Evolutionary conservation across 2,797 vertebrate genomes (phyloP), one percentile per base, ranked within the genome.

Genomic region (Cetoscarus ocellatus): DNA sequence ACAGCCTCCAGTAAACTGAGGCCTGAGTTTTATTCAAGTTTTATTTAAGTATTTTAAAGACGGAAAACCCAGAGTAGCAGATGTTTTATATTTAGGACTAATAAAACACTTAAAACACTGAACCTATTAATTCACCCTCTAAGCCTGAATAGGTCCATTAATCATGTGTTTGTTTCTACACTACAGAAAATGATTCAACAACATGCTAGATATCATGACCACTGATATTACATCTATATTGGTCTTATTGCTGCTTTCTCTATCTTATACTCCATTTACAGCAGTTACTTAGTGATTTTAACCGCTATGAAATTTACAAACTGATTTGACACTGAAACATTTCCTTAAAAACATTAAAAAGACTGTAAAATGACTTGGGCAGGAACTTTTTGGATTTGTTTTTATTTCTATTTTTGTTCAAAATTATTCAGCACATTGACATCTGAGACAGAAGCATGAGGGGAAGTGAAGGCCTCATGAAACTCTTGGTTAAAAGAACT

Each of bases 381-480:
- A n/a, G n/a, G n/a, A 19, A 34, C 57, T 62, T 69, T 40, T 49
- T 57, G 40, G 13, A 52, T 44, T 40, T 51, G 60, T 39, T 36
- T 73, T 40, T 19, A n/a, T n/a, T n/a, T n/a, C n/a, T 27, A 19
- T 3, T 2, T 3, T 14, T 34, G 38, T 40, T 48, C 15, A 5
- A 75, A 78, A 76, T 76, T 9, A 70, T 53, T 63, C 61, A 68
- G 65, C 59, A 63, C 42, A 77, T 67, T 55, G 47, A 75, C 7
- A 1, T 70, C 36, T 60, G 49, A 61, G 49, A 66, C 19, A 39
- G 19, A 19, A 78, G 27, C 62, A 27, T n/a, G n/a, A 66, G 40
- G 38, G 35, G 47, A 59, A n/a, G 7, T 66, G 39, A 49, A 45
- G 52, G n/a, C 51, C 17, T 61, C 11, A 6, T 61, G 39, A 56